Evolutionary conservation across 2,888 invertebrate species (phyloP).

Genomic region (Panzeria rudis): DNA sequence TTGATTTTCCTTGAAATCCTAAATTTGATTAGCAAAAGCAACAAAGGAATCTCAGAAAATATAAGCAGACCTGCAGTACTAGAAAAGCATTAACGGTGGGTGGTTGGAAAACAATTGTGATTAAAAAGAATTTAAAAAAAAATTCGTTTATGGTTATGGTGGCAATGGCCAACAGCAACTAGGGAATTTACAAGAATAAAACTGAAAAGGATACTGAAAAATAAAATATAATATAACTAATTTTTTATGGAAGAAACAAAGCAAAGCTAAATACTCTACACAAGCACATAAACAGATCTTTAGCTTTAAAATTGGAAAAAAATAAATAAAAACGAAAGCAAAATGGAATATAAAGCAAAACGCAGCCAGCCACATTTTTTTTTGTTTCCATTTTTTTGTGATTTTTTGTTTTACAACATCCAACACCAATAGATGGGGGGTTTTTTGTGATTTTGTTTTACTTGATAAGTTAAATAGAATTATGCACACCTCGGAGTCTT

Average conservation of each 20-base stretch:
- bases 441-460: constrained; percentile 16
- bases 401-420: constrained; percentile 54
- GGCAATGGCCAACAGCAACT: constrained; percentile 8
- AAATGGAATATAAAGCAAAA: constrained; percentile 41
- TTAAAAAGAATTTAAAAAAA: background rate
- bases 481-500: constrained; percentile 87
- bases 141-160: background rate
- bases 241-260: background rate
- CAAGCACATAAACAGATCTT: constrained; percentile 20
- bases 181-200: constrained; percentile 1
- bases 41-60: constrained; percentile 29
- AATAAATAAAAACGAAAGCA: background rate
- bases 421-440: constrained; percentile 48
- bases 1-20: background rate
- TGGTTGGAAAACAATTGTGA: background rate
- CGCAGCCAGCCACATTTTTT: constrained; percentile 27
- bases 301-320: constrained; percentile 8
- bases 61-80: background rate
- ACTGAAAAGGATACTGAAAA: background rate
- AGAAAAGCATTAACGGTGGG: background rate
- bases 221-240: background rate
- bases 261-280: constrained; percentile 13
- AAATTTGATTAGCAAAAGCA: constrained; percentile 31
- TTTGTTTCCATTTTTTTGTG: constrained; percentile 14
- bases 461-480: background rate